Evolutionary conservation across 2,888 invertebrate genomes (phyloP), one percentile per base, ranked within the genome.

Genomic region (Lasioglossum morio): DNA sequence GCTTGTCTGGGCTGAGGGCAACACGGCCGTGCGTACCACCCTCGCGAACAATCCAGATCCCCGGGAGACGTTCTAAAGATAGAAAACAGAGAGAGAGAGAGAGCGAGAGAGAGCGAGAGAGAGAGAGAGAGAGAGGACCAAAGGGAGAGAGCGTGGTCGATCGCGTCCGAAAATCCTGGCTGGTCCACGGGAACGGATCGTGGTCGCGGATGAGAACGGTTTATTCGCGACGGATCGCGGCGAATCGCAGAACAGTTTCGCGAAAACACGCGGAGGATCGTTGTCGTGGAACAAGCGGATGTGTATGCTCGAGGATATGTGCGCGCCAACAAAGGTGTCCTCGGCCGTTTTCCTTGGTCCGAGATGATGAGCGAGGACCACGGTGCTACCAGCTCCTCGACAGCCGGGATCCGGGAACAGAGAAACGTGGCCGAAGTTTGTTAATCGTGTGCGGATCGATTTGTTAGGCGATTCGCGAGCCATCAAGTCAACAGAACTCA

Each of bases 1-100:
- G 94, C 93, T 94, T 92, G 94, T 93, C 94, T 94, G 94, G 94
- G 94, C 93, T 93, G 88, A 92, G 92, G 92, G 93, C 93, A 94
- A 92, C 92, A 94, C 91, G 87, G 82, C 74, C 86, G 86, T 82
- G 91, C 27, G 16, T 76, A 85, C 78, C 66, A 84, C 70, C 75
- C 86, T 77, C 81, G 30, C 75, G 72, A 82, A 70, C 81, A 40
- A 40, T 63, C 72, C 66, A 82, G 82, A 89, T 84, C 89, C 87
- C 90, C 88, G 91, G 87, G 87, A 87, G 88, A 85, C 85, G 84
- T 86, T 87, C 89, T 85, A 89, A 86, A 92, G 86, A 87, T 87
- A 90, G 88, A 30, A 87, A 82, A 87, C 30, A 63, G 10, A 53
- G 53, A 53, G 53, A 53, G 53, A n/a, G n/a, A n/a, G n/a, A 87